Evolutionary conservation across 2,888 invertebrate genomes (phyloP), one percentile per base, ranked within the genome.

Genomic region (Eueremaeus valkanovi): DNA sequence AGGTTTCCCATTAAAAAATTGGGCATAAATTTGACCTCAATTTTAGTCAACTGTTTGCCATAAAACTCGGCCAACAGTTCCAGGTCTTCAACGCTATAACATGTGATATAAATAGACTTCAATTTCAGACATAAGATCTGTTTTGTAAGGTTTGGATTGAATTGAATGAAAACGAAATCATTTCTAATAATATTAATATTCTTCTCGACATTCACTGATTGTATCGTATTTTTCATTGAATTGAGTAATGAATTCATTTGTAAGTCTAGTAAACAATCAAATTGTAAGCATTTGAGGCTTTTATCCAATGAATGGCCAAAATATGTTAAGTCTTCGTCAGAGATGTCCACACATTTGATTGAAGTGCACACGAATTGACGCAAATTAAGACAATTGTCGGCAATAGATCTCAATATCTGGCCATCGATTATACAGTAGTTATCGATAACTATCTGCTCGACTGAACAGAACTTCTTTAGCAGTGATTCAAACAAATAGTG

Each of bases 371-470:
- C 63, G 18, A 63, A 63, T 3, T 18, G 3, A 3, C n/a, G 11
- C 33, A 63, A 63, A 31, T 31, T 2, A 1, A 29, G 31, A 63
- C 63, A 63, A 63, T 63, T 63, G 27, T 63, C 63, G 16, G 31
- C 63, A 29, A 63, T 31, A 63, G 16, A 8, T 33, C 63, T 63
- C n/a, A 63, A 18, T 5, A 63, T 16, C 27, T 63, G 63, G 2
- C 63, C 63, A 33, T 63, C 33, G 33, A 63, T 63, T 63, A 63
- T 63, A 31, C 63, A 63, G 63, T 63, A 63, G 63, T 63, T 63
- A 31, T 63, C 63, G 33, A 63, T 63, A 9, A 33, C 18, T 63
- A 63, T 3, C 9, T 29, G 6, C 5, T 63, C n/a, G 9, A 63
- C 21, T 5, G 6, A 31, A 3, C n/a, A 9, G 6, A 63, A 63